Evolutionary conservation across 2,888 invertebrate species (phyloP).

Genomic region (Mongoloraphidia duomilia): DNA sequence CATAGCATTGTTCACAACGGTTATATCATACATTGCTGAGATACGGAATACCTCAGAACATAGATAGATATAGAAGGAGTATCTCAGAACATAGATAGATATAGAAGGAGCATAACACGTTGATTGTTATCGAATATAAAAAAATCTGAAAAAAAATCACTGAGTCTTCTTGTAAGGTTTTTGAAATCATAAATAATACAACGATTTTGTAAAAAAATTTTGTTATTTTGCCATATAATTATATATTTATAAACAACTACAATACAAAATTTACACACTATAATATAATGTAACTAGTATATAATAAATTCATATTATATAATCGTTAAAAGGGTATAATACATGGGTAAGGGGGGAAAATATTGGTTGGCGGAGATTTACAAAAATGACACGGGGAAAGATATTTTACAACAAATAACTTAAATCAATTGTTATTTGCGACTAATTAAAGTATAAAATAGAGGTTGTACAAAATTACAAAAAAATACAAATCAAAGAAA

Average conservation of each 20-base stretch:
- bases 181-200: background rate
- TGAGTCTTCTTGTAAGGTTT: background rate
- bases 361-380: background rate
- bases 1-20: too few relatives aligned
- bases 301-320: constrained; percentile 25
- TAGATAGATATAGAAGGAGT: too few relatives aligned
- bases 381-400: background rate
- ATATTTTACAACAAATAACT: background rate
- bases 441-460: background rate
- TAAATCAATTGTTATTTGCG: background rate
- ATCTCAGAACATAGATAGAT: too few relatives aligned
- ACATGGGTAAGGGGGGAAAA: constrained; percentile 32
- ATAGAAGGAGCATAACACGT: too few relatives aligned
- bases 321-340: constrained; percentile 26
- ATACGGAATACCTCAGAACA: too few relatives aligned
- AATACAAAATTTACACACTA: constrained; percentile 63
- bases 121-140: background rate
- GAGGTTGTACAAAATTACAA: constrained; percentile 3
- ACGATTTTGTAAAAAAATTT: constrained; percentile 41
- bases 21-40: too few relatives aligned
- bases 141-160: background rate
- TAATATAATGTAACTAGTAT: constrained; percentile 41
- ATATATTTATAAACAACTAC: constrained; percentile 62
- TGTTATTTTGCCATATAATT: constrained; percentile 56
- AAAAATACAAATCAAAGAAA: background rate